Base-by-base conservation (phyloP, 2,113 vertebrate genomes). In the Periophthalmodon schlosseri region DNA sequence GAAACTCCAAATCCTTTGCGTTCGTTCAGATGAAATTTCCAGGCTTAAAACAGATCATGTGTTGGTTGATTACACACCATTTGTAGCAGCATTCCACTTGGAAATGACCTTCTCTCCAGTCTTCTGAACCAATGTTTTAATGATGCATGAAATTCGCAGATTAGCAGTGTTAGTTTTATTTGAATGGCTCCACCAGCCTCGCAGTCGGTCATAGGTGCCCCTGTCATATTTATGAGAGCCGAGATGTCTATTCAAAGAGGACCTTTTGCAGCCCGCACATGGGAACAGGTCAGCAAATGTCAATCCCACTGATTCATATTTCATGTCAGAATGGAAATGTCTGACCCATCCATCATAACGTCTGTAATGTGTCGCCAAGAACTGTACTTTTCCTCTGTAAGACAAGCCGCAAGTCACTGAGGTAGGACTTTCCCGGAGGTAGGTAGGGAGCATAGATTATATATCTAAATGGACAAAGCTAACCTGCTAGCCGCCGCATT, bases 271-370 rank as follows among this genome's bases (percentile, higher is more conserved):
- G 63, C 74, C 84, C 83, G 77, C 90, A 88, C 88, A 87, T 87
- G 89, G 89, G 89, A 90, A 83, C 87, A 84, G 89, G 86, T 88
- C 83, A 84, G 89, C 82, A 89, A 91, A 90, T 91, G 91, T 91
- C 89, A 90, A 36, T 79, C 70, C 52, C 57, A 67, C 68, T 80
- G 67, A 87, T 90, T 89, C 80, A 88, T 88, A 85, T 88, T 89
- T 87, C 76, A 89, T 86, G 81, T 90, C 78, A 63, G 70, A 77
- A 80, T 76, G 72, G 74, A 91, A 91, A 90, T 88, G 85, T 86
- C 84, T 88, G 78, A 24, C 47, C 80, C 70, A 81, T 90, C 88
- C 83, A 88, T 92, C 89, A 88, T 24, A 21, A 34, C 65, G 16
- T 33, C 49, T 71, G 60, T 61, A 74, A 75, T 69, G 57, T 77